Evolutionary conservation across 2,797 vertebrate species (phyloP).

Genomic region (Nyctibius grandis): DNA sequence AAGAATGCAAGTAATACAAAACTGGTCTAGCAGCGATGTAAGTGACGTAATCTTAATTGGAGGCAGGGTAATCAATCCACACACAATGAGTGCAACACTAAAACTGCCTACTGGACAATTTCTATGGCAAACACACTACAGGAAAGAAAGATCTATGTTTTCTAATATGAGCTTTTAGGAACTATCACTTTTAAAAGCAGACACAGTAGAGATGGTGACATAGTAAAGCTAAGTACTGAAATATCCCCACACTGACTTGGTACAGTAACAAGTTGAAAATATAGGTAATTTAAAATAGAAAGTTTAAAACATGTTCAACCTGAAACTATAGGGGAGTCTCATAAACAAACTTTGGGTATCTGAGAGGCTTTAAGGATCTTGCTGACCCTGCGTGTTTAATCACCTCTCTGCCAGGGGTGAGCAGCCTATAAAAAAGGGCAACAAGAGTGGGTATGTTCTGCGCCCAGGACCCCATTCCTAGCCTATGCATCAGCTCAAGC

Average conservation of each 20-base stretch:
- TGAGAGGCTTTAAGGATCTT: background rate
- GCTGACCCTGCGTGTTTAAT: background rate
- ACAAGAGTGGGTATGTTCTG: background rate
- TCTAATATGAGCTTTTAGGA: background rate
- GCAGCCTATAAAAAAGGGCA: background rate
- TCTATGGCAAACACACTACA: background rate
- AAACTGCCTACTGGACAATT: background rate
- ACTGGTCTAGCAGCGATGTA: background rate
- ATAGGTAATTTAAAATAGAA: background rate
- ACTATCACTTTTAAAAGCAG: background rate
- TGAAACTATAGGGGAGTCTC: background rate
- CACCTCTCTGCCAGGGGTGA: background rate
- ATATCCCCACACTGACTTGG: background rate
- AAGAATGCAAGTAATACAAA: background rate
- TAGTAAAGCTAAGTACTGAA: background rate
- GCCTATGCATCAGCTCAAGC: accelerated
- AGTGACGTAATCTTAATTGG: background rate
- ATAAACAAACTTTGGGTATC: background rate
- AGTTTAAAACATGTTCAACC: background rate
- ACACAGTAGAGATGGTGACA: background rate
- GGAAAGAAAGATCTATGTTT: background rate
- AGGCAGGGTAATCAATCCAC: background rate
- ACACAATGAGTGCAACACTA: background rate
- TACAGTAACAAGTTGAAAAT: background rate
- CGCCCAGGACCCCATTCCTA: background rate